Evolutionary conservation across 2,888 invertebrate species (phyloP).

Genomic region (Apamea crenata): DNA sequence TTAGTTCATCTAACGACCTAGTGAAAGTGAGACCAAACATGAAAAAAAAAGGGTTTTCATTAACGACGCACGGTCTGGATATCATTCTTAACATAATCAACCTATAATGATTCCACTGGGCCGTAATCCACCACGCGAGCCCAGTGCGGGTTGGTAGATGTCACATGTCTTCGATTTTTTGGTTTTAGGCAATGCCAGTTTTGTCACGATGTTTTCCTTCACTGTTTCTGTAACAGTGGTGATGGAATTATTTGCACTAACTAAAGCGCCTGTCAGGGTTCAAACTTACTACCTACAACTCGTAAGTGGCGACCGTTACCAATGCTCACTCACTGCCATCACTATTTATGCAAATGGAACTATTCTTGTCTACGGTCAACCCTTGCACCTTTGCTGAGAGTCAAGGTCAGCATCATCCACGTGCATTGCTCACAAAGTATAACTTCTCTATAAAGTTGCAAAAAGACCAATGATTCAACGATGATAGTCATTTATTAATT

Average conservation of each 20-base stretch:
- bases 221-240: too few relatives aligned
- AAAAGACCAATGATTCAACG: conserved; percentile 30
- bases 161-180: too few relatives aligned
- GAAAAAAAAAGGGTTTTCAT: not conserved
- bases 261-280: not conserved
- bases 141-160: too few relatives aligned
- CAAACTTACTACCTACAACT: too few relatives aligned
- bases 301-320: not conserved
- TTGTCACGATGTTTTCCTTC: not conserved
- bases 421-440: conserved; percentile 21
- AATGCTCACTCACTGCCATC: not conserved
- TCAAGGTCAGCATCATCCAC: conserved; percentile 19
- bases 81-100: not conserved
- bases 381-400: not conserved
- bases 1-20: not conserved
- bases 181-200: too few relatives aligned
- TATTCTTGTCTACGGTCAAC: not conserved
- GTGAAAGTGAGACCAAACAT: not conserved
- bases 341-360: not conserved
- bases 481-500: conserved; percentile 51
- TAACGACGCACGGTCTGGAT: not conserved
- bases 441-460: conserved; percentile 23
- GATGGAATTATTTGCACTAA: not conserved
- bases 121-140: too few relatives aligned
- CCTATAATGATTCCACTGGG: too few relatives aligned